phyloP scores from a whole-genome alignment of 1,140 invertebrate genomes.

The Drosophila seguyi region DNA sequence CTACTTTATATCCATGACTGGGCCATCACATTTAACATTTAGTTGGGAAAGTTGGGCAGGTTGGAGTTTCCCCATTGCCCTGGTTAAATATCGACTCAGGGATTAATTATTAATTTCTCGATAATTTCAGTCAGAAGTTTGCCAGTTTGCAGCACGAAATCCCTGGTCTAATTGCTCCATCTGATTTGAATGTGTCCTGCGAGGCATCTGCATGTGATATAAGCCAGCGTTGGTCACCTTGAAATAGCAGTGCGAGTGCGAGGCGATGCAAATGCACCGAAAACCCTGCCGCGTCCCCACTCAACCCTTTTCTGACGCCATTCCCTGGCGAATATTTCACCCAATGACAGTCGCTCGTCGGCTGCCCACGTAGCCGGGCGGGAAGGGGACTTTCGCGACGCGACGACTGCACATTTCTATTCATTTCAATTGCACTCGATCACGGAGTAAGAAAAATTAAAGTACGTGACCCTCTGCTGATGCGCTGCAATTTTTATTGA shows the following conservation, averaged over 20 bases:
- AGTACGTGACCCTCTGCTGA: constrained; percentile 71
- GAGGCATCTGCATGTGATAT: constrained; percentile 3
- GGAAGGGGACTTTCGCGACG: not conserved
- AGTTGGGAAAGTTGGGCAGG: not conserved
- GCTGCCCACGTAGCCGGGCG: constrained; percentile 34
- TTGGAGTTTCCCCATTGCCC: too few relatives aligned
- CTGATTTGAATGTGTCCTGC: constrained; percentile 7
- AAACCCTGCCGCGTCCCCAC: not conserved
- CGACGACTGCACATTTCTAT: constrained; percentile 62
- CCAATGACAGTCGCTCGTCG: constrained; percentile 31
- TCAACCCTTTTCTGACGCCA: not conserved
- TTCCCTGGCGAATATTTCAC: constrained; percentile 42
- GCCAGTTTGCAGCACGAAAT: not conserved
- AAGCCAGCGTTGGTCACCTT: constrained; percentile 7
- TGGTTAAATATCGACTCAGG: too few relatives aligned
- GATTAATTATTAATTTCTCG: not conserved
- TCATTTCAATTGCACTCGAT: constrained; percentile 79
- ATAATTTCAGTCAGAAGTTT: not conserved
- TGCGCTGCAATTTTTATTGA: constrained; percentile 78
- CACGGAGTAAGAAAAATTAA: constrained; percentile 80
- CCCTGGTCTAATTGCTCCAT: constrained; percentile 7
- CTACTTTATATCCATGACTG: constrained; percentile 8
- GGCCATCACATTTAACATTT: constrained; percentile 5
- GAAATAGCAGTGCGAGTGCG: not conserved
- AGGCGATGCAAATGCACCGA: constrained; percentile 26